A percentile compares a stretch with the other conserved stretches of the same genome.
phyloP scores from a whole-genome alignment of 2,797 vertebrate species.

The Danio jaintianensis region DNA sequence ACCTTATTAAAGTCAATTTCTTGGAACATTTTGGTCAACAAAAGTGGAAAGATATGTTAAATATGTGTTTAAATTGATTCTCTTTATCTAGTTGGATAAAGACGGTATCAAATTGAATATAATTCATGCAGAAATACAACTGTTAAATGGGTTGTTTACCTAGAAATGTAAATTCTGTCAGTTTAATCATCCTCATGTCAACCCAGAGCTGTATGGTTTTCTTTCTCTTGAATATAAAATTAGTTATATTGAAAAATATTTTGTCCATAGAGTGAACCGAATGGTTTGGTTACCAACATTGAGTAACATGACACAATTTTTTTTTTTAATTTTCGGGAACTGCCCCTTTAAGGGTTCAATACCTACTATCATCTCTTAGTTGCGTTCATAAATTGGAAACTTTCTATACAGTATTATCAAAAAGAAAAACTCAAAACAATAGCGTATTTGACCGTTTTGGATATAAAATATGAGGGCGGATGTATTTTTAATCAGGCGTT shows the following conservation, averaged over 20 bases:
- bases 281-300: not conserved
- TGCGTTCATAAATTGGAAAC: not conserved
- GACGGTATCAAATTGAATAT: not conserved
- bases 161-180: not conserved
- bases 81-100: not conserved
- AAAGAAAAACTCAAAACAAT: not conserved
- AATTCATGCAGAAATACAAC: not conserved
- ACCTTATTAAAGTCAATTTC: not conserved
- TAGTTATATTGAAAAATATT: not conserved
- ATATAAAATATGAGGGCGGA: slow-evolving; percentile 12
- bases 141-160: not conserved
- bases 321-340: not conserved
- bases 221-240: not conserved
- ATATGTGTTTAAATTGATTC: not conserved
- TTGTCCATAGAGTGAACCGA: not conserved
- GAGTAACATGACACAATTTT: not conserved
- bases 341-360: not conserved
- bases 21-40: not conserved
- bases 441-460: not conserved
- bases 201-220: not conserved
- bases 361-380: not conserved
- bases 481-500: slow-evolving; percentile 71
- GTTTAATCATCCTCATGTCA: not conserved
- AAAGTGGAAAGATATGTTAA: not conserved
- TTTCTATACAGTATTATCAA: too few species aligned